Evolutionary conservation across 2,888 invertebrate genomes (phyloP), one percentile per base, ranked within the genome.

Genomic region (Parnassius orleans): DNA sequence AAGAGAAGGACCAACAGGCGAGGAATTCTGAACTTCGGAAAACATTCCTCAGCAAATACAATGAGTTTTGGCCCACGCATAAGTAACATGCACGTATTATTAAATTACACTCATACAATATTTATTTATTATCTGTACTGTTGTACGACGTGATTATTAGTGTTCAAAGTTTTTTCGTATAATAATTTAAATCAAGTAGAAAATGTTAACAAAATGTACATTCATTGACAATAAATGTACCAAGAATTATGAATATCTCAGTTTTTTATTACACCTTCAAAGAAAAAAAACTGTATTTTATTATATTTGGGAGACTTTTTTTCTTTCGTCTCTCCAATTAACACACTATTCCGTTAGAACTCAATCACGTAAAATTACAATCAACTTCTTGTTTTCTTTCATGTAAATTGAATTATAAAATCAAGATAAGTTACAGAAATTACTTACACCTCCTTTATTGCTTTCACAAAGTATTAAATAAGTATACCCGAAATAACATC

Each of bases 1-100:
- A 93, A 74, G 94, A 94, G 73, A 87, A 93, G 51, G 94, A 94
- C 68, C 94, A 94, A 68, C 94, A 94, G 73, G 92, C 93, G 3
- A 86, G 94, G 60, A 94, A 94, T 77, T 93, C 93, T 52, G 93
- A 93, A 81, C 89, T 94, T 72, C 84, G 93, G 69, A 93, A 92
- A 80, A 93, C 93, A 0, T 93, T 89, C 71, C 78, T 91, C 19
- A 83, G 86, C 15, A 91, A 91, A 72, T 91, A 87, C 71, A 91
- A 91, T 65, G 90, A 91, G 72, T 85, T 84, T 72, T 91, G 91
- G 90, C 87, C 89, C 24, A 81, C 86, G 57, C 84, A 88, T 68
- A 89, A 90, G 74, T 88, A 85, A 79, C 11, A 48, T 48, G 2
- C 48, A 14, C 9, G 2, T 14, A 11, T 10, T 43, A 48, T 47